Conservation (phyloP, 2,797 vertebrate genomes). For the Enteromius fasciolatus region DNA sequence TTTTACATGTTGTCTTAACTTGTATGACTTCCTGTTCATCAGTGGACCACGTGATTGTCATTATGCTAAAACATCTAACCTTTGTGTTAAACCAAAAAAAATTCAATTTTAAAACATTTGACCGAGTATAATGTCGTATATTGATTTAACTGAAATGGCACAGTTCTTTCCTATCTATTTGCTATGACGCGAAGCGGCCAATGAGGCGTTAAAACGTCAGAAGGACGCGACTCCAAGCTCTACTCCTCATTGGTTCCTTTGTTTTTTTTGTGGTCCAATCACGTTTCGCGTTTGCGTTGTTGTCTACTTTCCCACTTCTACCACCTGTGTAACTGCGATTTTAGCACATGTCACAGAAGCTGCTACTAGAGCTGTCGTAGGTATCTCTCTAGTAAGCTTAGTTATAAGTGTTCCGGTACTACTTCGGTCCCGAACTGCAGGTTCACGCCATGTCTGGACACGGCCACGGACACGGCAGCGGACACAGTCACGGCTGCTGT, state of each 20-base stretch:
- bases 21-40: not conserved
- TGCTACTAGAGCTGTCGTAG: not conserved
- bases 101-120: not conserved
- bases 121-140: not conserved
- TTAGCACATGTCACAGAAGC: not conserved
- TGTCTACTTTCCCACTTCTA: slow-evolving; percentile 10
- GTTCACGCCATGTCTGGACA: slow-evolving; percentile 75
- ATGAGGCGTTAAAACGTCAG: slow-evolving; percentile 13
- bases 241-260: slow-evolving; percentile 38
- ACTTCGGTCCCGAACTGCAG: not conserved
- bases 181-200: not conserved
- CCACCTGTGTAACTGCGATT: not conserved
- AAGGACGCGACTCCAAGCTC: slow-evolving; percentile 30
- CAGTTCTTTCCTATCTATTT: not conserved
- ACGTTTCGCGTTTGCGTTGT: not conserved
- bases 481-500: slow-evolving; percentile 76
- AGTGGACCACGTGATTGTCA: not conserved
- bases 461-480: slow-evolving; percentile 78
- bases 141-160: not conserved
- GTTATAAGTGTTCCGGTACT: not conserved
- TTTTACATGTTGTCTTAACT: not conserved
- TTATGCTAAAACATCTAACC: not conserved
- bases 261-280: slow-evolving; percentile 33
- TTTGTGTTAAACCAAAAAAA: not conserved
- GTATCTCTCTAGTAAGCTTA: not conserved